A percentile compares a stretch with the other conserved stretches of the same genome.
phyloP scores from a whole-genome alignment of 2,797 vertebrate genomes.

The Danio tinwini region DNA sequence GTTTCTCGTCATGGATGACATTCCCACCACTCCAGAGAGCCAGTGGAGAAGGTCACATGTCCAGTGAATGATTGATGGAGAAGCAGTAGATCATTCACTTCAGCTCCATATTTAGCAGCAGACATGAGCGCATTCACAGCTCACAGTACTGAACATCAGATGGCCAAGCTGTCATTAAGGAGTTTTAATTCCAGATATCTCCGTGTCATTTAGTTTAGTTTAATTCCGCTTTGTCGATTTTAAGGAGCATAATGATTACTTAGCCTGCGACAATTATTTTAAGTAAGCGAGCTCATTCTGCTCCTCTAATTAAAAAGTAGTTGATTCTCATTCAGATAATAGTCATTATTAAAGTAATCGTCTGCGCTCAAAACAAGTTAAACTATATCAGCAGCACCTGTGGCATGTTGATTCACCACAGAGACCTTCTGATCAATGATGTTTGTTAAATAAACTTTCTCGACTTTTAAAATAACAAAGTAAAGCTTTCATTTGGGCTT shows the following conservation, averaged over 20 bases:
- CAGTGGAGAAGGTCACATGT: constrained; percentile 54
- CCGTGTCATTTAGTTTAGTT: neutral
- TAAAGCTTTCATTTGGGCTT: too few relatives aligned
- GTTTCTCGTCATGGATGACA: constrained; percentile 50
- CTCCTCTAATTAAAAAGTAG: constrained; percentile 25
- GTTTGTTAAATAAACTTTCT: neutral
- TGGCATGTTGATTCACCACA: constrained; percentile 11
- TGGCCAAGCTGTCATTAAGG: neutral
- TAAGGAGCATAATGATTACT: neutral
- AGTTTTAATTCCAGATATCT: constrained; percentile 2
- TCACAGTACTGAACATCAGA: neutral
- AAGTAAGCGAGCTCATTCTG: constrained; percentile 32
- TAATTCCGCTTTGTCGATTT: constrained; percentile 32
- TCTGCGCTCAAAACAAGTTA: constrained; percentile 23
- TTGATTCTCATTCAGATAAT: constrained; percentile 13
- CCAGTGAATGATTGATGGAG: constrained; percentile 52
- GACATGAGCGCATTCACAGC: neutral
- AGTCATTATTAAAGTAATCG: neutral
- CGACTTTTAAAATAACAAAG: too few relatives aligned
- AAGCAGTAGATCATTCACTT: constrained; percentile 49
- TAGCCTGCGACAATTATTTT: neutral
- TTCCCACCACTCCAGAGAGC: constrained; percentile 54
- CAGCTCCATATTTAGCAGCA: neutral
- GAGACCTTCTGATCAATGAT: neutral
- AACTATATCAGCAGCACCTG: neutral